Base-by-base conservation (phyloP, 2,888 invertebrate species). In the Drosophila villosipedis region DNA sequence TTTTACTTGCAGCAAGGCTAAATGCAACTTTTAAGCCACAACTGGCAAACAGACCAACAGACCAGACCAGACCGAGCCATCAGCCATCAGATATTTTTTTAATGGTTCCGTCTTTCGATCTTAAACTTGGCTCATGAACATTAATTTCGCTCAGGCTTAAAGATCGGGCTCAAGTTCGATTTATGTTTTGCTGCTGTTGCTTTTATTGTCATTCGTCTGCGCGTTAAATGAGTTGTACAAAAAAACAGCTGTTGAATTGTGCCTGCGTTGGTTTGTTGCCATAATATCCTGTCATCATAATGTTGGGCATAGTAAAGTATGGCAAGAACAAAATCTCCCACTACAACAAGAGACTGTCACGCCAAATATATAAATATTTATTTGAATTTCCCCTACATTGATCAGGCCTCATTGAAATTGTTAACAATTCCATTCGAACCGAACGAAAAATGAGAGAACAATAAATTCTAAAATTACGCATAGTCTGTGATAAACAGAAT, bases 1-100 rank as follows among this genome's bases (percentile, higher is more conserved):
- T 86, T 86, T 86, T 87, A 86, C 85, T 86, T 86, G 85, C 74
- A 68, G 67, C 76, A 82, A 73, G 79, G 77, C 71, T 83, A 77
- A 68, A 62, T 67, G 69, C 58, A 65, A 41, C 49, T 60, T 62
- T 63, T 49, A 35, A 64, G 75, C 63, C 65, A 47, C 47, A 47
- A 47, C 47, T 7, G 22, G 22, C 68, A 52, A 50, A 30, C 47
- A 47, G 47, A n/a, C 43, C 12, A 53, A 16, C 41, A 43, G 22
- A 28, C 57, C 55, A 37, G 22, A 28, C 57, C 55, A 37, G 58
- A 52, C 39, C 57, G 31, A 14, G 33, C 31, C 59, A 63, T 33
- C 64, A 58, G 37, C 55, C 22, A 31, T 43, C 31, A 31, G 58
- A 43, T 58, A 16, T 31, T 31, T 30, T 41, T 31, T 43, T 30